These are phyloP conservation scores for Clistopyga incitator DNA, from an alignment of 2,888 invertebrate genomes.

Conservation along the genomic window DNA sequence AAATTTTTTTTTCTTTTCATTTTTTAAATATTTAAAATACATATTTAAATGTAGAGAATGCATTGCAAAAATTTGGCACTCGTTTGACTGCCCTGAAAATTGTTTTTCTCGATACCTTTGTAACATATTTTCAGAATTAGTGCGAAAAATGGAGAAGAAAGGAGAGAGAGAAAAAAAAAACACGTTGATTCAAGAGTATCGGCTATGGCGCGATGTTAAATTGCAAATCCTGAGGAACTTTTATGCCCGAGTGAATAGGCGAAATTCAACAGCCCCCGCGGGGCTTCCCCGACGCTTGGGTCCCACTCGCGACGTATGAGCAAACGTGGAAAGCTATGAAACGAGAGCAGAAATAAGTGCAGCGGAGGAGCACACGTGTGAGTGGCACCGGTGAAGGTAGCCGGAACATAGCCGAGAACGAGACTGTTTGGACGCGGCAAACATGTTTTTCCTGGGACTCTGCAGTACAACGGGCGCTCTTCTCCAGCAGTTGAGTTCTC, in stretches of 20 bases:
- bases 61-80: too few species aligned
- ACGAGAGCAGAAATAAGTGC: constrained; percentile 31
- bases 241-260: constrained; percentile 10
- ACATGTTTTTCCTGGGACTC: constrained; percentile 68
- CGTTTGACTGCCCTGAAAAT: too few species aligned
- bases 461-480: constrained; percentile 38
- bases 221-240: constrained; percentile 25
- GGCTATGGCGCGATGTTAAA: neutral
- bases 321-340: constrained; percentile 37
- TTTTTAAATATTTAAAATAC: too few species aligned
- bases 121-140: too few species aligned
- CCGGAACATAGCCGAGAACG: constrained; percentile 53
- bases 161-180: too few species aligned
- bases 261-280: constrained; percentile 23
- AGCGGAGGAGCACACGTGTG: constrained; percentile 35
- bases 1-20: too few species aligned
- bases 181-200: neutral
- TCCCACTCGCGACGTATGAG: constrained; percentile 6
- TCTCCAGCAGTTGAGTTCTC: constrained; percentile 49
- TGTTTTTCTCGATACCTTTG: too few species aligned
- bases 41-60: too few species aligned
- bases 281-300: constrained; percentile 7
- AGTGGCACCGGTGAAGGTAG: constrained; percentile 62
- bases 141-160: too few species aligned
- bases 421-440: constrained; percentile 69